A percentile compares a stretch with the other conserved stretches of the same genome.
Conservation (phyloP, 2,113 vertebrate genomes). For the Nothocercus nigrocapillus region DNA sequence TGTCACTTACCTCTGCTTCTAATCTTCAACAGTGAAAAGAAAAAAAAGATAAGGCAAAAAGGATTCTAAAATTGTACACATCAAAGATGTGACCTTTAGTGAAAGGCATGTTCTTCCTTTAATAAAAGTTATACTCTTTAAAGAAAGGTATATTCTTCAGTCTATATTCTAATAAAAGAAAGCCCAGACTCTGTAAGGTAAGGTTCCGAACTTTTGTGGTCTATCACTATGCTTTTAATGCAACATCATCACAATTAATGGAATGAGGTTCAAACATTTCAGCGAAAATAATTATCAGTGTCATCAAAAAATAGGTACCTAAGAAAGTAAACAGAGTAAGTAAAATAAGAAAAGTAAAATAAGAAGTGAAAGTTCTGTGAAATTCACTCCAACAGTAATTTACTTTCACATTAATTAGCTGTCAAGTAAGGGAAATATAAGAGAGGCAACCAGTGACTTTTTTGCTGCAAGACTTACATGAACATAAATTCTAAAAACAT, state of each 20-base stretch:
- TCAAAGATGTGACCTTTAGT: neutral
- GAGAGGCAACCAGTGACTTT: neutral
- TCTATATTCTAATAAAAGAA: conserved; percentile 27
- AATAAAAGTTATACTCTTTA: neutral
- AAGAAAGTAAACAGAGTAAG: neutral
- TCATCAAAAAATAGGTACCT: neutral
- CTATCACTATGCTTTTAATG: neutral
- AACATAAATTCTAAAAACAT: neutral
- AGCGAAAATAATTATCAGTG: conserved; percentile 16
- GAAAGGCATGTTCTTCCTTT: neutral
- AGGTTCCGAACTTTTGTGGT: conserved; percentile 10
- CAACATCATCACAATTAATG: neutral
- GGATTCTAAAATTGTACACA: neutral
- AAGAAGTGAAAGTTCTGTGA: conserved; percentile 9
- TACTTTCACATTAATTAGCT: conserved; percentile 46
- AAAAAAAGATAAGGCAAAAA: neutral
- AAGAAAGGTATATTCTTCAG: neutral
- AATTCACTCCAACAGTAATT: conserved; percentile 6
- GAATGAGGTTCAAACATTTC: conserved; percentile 4
- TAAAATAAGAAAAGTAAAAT: conserved; percentile 30
- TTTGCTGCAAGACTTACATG: neutral
- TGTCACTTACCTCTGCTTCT: neutral
- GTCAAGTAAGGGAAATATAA: conserved; percentile 3
- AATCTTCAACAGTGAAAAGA: neutral
- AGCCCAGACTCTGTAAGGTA: neutral